phyloP scores from a whole-genome alignment of 2,113 vertebrate species.

The Chlorodrepanis virens region DNA sequence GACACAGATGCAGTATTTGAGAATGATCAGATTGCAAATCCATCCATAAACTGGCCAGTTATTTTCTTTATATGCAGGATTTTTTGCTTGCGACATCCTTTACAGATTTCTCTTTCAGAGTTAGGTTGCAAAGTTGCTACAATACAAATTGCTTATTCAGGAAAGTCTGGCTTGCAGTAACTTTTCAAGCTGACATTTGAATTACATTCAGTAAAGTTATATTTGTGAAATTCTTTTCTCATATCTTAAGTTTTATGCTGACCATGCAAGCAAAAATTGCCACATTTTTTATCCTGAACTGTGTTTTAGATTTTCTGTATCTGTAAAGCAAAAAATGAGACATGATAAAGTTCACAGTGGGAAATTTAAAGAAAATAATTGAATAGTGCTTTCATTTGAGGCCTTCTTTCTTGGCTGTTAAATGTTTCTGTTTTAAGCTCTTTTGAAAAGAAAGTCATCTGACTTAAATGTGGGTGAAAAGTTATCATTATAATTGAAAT shows the following conservation, averaged over 20 bases:
- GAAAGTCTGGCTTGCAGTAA: neutral
- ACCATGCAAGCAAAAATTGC: neutral
- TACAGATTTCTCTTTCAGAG: neutral
- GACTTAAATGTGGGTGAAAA: neutral
- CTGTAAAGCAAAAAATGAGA: neutral
- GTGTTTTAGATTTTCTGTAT: neutral
- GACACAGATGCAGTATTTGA: neutral
- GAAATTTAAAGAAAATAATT: neutral
- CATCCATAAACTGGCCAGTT: neutral
- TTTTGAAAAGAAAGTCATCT: neutral
- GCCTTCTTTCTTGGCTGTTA: neutral
- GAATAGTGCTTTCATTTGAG: neutral
- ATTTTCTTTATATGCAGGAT: neutral
- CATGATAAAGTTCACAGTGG: neutral
- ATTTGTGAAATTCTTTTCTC: neutral
- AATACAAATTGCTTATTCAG: neutral
- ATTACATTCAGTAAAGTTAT: neutral
- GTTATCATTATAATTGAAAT: neutral
- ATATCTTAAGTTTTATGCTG: neutral
- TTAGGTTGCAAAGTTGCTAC: neutral
- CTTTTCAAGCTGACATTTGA: neutral
- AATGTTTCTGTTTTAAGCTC: neutral
- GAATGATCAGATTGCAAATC: neutral
- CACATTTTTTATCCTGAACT: neutral
- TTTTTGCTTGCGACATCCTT: neutral